Percentiles rank a stretch among this genome's conserved stretches.
phyloP scores from a whole-genome alignment of 2,888 invertebrate genomes.

The Uloborus plumipes region DNA sequence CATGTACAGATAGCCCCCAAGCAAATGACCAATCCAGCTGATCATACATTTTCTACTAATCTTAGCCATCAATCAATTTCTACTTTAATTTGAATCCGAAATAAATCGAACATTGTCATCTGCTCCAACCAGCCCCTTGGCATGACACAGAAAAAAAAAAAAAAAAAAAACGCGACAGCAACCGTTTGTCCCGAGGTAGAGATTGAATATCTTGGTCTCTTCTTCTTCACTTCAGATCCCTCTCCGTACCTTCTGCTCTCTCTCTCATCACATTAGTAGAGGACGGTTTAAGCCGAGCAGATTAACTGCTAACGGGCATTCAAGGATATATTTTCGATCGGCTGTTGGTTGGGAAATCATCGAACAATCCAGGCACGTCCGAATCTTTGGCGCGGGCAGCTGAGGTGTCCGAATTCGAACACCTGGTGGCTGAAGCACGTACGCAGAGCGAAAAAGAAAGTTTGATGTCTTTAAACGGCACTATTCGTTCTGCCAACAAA shows the following conservation, averaged over 20 bases:
- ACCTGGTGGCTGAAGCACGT: conserved; percentile 43
- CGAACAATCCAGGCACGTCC: conserved; percentile 58
- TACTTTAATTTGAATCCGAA: too few relatives aligned
- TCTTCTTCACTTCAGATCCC: not conserved
- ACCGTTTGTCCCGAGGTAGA: not conserved
- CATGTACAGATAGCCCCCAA: too few relatives aligned
- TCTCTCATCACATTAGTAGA: conserved; percentile 17
- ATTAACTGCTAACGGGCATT: conserved; percentile 44
- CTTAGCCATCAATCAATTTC: too few relatives aligned
- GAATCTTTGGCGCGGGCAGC: conserved; percentile 34
- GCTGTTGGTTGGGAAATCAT: conserved; percentile 5
- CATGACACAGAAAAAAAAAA: not conserved
- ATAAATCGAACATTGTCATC: too few relatives aligned
- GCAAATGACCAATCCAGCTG: too few relatives aligned
- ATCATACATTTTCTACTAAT: too few relatives aligned
- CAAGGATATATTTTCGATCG: conserved; percentile 18
- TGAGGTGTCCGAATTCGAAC: conserved; percentile 23
- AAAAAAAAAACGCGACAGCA: not conserved
- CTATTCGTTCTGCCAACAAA: too few relatives aligned
- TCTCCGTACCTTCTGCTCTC: conserved; percentile 9
- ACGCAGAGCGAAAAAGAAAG: too few relatives aligned
- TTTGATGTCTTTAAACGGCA: too few relatives aligned
- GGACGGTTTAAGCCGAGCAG: conserved; percentile 27
- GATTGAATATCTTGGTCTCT: not conserved
- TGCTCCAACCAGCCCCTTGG: too few relatives aligned